These are phyloP conservation scores for Atta cephalotes DNA, from an alignment of 1,140 invertebrate genomes.

Conservation along the genomic window DNA sequence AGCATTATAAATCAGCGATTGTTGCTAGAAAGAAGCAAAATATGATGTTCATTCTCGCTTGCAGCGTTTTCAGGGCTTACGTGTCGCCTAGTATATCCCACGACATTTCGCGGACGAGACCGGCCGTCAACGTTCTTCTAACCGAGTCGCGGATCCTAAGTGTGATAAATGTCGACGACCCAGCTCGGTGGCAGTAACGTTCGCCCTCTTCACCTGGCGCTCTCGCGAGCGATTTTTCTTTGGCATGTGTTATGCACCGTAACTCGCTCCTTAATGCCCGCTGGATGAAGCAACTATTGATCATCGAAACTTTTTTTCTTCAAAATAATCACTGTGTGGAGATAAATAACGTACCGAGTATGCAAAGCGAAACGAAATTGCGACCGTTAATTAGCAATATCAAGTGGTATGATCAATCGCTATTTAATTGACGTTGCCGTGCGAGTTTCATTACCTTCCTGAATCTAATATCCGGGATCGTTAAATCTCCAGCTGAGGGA, in stretches of 20 bases:
- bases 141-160: slow-evolving; percentile 34
- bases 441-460: neutral
- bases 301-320: neutral
- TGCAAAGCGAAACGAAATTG: neutral
- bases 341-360: too few species aligned
- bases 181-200: neutral
- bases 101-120: slow-evolving; percentile 1
- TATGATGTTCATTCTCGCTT: neutral
- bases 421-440: neutral
- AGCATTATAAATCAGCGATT: neutral
- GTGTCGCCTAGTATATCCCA: neutral
- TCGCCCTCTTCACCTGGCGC: slow-evolving; percentile 3
- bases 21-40: neutral
- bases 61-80: neutral
- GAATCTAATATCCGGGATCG: slow-evolving; percentile 13
- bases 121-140: slow-evolving; percentile 38
- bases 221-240: slow-evolving; percentile 54
- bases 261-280: slow-evolving; percentile 22
- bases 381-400: neutral
- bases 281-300: slow-evolving; percentile 2
- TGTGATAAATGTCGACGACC: slow-evolving; percentile 54
- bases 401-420: neutral
- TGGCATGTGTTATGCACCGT: neutral
- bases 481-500: neutral
- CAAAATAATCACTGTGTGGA: neutral